Evolutionary conservation across 2,797 vertebrate genomes (phyloP), one percentile per base, ranked within the genome.

Genomic region (Novumbra hubbsi): DNA sequence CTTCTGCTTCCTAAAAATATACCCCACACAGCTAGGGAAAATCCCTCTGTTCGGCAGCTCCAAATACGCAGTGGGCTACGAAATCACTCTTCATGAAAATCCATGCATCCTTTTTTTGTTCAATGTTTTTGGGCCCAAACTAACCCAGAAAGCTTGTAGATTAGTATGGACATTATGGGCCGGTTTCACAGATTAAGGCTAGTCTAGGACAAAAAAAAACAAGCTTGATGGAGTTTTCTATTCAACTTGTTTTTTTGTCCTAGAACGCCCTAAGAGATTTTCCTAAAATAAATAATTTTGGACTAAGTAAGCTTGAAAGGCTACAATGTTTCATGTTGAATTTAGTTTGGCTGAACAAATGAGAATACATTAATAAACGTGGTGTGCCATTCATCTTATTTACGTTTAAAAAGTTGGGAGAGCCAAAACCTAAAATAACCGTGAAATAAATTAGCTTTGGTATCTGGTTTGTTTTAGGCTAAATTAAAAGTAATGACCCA

Each of bases 1-100:
- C 73, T 81, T 73, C 70, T 80, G 66, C 69, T 52, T 67, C 34
- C 88, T 90, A 93, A 92, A 93, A 93, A 93, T 93, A 93, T 84
- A 84, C 85, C 73, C 30, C 78, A 81, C 81, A 90, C 90, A 86
- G 48, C 81, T 73, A 75, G 88, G 91, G 90, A 93, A 93, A 91
- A 90, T 87, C 88, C 90, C 91, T 69, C 30, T 63, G 83, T 32
- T 55, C 14, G 72, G 70, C 66, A 71, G 27, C 45, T 49, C 27
- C 49, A 19, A 52, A 30, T 27, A 73, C 27, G 21, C 80, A 77
- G 76, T 65, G 28, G 70, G 45, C 71, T 67, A 73, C 30, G 64
- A 49, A 65, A 66, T 32, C 41, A 38, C 12, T 21, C 66, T 21
- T 48, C 15, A 68, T 45, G 38, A 38, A 68, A 21, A 27, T 21